A percentile compares a stretch with the other conserved stretches of the same genome.
phyloP scores from a whole-genome alignment of 2,888 invertebrate species.

The Andrena haemorrhoa region DNA sequence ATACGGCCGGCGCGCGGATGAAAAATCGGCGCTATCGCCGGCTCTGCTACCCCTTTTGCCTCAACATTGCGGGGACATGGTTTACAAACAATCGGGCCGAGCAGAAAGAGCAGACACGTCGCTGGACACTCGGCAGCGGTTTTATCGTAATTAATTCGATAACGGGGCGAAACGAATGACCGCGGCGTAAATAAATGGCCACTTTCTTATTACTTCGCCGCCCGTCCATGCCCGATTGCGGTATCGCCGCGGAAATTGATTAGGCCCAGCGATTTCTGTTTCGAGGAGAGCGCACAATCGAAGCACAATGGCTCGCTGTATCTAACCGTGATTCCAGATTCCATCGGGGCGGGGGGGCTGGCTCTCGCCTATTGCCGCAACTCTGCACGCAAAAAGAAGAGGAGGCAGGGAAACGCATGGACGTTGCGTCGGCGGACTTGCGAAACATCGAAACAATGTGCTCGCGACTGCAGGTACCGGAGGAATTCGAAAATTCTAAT shows the following conservation, averaged over 20 bases:
- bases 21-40: slow-evolving; percentile 42
- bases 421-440: not conserved
- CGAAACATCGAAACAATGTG: not conserved
- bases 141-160: slow-evolving; percentile 73
- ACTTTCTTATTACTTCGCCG: slow-evolving; percentile 44
- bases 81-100: slow-evolving; percentile 49
- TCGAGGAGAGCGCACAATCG: not conserved
- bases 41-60: not conserved
- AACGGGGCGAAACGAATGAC: slow-evolving; percentile 63
- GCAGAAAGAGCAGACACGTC: slow-evolving; percentile 35
- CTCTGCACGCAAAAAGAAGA: not conserved
- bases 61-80: not conserved
- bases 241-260: slow-evolving; percentile 62
- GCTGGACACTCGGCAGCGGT: slow-evolving; percentile 19
- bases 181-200: slow-evolving; percentile 62
- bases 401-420: not conserved
- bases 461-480: not conserved
- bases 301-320: not conserved
- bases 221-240: slow-evolving; percentile 18
- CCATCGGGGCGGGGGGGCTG: too few species aligned
- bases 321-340: not conserved
- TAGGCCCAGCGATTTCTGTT: slow-evolving; percentile 37
- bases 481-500: slow-evolving; percentile 9
- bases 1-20: slow-evolving; percentile 16
- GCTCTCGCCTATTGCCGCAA: not conserved